phyloP scores from a whole-genome alignment of 2,113 vertebrate species.

The Trichechus manatus region DNA sequence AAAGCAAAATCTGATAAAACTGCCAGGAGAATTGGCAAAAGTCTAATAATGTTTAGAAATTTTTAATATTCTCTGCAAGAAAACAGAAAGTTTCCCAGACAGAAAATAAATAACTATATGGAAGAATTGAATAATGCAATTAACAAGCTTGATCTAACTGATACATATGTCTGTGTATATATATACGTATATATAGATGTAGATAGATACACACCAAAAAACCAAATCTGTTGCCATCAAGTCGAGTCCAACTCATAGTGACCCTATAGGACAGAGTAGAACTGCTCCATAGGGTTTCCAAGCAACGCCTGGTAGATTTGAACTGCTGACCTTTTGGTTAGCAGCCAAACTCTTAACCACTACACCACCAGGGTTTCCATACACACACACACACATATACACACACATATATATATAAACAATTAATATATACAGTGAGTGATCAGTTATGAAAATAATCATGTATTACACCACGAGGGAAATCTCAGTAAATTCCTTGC shows the following conservation, averaged over 20 bases:
- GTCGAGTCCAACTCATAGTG: no score
- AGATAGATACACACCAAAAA: no score
- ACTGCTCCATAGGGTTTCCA: no score
- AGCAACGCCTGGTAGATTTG: no score
- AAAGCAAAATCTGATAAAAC: not conserved
- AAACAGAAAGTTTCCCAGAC: not conserved
- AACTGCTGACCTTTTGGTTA: no score
- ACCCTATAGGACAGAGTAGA: no score
- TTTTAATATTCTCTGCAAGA: not conserved
- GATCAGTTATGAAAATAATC: not conserved
- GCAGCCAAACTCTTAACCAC: no score
- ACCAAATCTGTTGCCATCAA: no score
- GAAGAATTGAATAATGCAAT: not conserved
- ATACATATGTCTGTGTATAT: no score
- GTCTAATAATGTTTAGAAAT: not conserved
- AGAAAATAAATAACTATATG: not conserved
- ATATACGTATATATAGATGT: no score
- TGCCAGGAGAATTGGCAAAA: not conserved
- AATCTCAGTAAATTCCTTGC: not conserved
- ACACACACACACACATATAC: not conserved
- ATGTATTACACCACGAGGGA: not conserved
- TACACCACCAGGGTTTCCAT: no score
- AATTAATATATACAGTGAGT: not conserved
- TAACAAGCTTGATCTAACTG: not conserved
- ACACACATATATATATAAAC: not conserved